Percentiles rank a stretch among this genome's conserved stretches.
These are phyloP conservation scores for Oryzias celebensis DNA, from an alignment of 2,113 vertebrate genomes.

Conservation along the genomic window DNA sequence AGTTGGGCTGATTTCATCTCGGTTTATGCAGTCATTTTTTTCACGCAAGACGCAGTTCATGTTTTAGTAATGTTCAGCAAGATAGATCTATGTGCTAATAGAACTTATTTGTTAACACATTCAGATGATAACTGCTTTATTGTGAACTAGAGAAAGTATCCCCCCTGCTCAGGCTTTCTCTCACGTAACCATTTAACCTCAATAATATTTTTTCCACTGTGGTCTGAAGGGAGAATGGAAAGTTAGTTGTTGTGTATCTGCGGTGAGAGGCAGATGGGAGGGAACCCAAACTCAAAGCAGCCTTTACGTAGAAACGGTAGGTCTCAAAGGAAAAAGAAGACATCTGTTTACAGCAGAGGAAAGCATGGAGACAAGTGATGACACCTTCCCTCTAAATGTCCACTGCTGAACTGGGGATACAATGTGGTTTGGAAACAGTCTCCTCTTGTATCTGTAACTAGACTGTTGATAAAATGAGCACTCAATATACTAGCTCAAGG, in stretches of 20 bases:
- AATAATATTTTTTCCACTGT: conserved; percentile 31
- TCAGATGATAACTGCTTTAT: conserved; percentile 12
- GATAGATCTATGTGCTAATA: conserved; percentile 6
- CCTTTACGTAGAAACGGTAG: conserved; percentile 57
- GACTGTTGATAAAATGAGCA: background rate
- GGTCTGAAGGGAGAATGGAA: conserved; percentile 40
- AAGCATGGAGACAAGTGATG: conserved; percentile 43
- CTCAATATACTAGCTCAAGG: background rate
- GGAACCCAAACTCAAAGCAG: conserved; percentile 40
- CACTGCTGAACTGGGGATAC: conserved; percentile 17
- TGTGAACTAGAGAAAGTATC: background rate
- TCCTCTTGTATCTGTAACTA: background rate
- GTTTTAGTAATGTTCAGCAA: too few relatives aligned
- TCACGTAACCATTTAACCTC: conserved; percentile 24
- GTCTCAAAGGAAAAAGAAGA: conserved; percentile 56
- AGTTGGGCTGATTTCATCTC: too few relatives aligned
- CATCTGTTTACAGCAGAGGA: conserved; percentile 60
- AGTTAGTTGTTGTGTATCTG: conserved; percentile 50
- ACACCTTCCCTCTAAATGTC: conserved; percentile 28
- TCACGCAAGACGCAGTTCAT: too few relatives aligned
- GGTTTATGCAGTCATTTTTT: too few relatives aligned
- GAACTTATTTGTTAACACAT: conserved; percentile 25
- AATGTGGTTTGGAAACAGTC: background rate
- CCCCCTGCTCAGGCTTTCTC: conserved; percentile 19
- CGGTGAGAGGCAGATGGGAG: conserved; percentile 63